Evolutionary conservation across 2,888 invertebrate species (phyloP), one percentile per base, ranked within the genome.

Genomic region (Mesoligia furuncula): DNA sequence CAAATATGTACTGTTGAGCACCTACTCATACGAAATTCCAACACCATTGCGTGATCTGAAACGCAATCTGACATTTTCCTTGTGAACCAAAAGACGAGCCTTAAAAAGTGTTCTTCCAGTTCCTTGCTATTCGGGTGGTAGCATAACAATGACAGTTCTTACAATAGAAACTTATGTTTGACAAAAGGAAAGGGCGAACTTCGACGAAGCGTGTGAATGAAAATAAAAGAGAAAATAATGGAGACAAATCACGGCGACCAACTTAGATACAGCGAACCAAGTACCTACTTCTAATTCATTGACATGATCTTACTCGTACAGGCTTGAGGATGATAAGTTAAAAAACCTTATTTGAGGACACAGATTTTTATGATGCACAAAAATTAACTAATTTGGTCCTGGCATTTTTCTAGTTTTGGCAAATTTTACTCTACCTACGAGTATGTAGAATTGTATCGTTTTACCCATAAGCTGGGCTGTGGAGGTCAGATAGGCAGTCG

Each of bases 161-260:
- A 94, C 94, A 94, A 93, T 93, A 93, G 93, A 93, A 93, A 93
- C 92, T 93, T 92, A 91, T 93, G 93, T 93, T 90, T 90, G 90
- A 93, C 93, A 94, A 94, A 93, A 94, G 90, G 91, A 93, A 93
- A 90, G 90, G 90, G 87, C 90, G 84, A 89, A 90, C 90, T 89
- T 90, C 88, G 88, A 89, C 90, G 88, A 89, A 86, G 88, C 93
- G 93, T 93, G 94, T 94, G 93, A 94, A 93, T 91, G 90, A 93
- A 93, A 93, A 94, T 93, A 93, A 93, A 93, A 92, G 90, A 92
- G 84, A 89, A 89, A 88, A 91, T 91, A 91, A 90, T 88, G 89
- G 90, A 92, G 91, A 92, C 92, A 92, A 92, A 93, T 92, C 91
- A 90, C 90, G 89, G 84, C 88, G 84, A 89, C 83, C 83, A 81